Conservation (phyloP, 2,113 vertebrate genomes). For the Plecturocebus donacophilus region DNA sequence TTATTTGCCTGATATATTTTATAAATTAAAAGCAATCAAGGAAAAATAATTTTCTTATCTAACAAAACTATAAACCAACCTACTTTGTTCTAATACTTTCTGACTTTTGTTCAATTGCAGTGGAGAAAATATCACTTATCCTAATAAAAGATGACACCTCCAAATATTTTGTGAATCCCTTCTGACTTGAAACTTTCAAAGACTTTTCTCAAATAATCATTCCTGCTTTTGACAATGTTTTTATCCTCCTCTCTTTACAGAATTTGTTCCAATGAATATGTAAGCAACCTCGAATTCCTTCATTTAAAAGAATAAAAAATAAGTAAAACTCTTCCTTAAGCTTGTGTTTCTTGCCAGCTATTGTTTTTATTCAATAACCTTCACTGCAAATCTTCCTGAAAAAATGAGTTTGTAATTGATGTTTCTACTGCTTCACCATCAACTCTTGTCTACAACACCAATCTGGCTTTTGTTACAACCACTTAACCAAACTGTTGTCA, state of each 20-base stretch:
- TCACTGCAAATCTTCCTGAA: background rate
- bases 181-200: background rate
- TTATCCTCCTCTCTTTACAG: background rate
- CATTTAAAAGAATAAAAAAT: background rate
- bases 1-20: background rate
- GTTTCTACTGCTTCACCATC: background rate
- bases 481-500: background rate
- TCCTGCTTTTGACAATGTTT: background rate
- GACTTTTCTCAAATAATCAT: background rate
- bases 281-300: background rate
- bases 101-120: background rate
- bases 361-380: background rate
- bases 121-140: background rate
- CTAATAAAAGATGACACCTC: background rate
- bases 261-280: background rate
- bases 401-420: background rate
- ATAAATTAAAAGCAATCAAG: background rate
- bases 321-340: background rate
- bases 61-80: background rate
- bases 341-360: background rate
- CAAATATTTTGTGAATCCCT: background rate
- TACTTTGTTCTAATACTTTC: background rate
- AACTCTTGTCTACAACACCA: background rate
- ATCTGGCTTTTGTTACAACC: background rate
- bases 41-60: background rate